Evolutionary conservation across 2,888 invertebrate species (phyloP).

Genomic region (Caenorhabditis angaria): DNA sequence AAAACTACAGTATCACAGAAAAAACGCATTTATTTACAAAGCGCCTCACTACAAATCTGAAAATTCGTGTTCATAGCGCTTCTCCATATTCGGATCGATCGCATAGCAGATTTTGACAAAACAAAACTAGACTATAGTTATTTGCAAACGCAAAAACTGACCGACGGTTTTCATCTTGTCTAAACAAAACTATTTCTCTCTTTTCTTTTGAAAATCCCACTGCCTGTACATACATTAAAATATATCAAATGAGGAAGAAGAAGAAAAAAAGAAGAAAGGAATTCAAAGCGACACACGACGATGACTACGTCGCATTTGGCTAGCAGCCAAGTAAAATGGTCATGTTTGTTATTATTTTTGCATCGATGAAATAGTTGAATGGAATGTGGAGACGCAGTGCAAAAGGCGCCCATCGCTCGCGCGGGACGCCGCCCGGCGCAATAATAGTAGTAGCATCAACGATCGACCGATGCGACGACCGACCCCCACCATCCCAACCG

Average conservation of each 20-base stretch:
- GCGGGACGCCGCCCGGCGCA: neutral
- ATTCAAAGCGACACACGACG: neutral
- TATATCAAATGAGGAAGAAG: neutral
- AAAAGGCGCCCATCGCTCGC: neutral
- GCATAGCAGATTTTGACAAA: neutral
- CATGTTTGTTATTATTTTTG: neutral
- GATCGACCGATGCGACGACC: neutral
- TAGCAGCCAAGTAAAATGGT: constrained; percentile 1
- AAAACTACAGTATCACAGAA: too few relatives aligned
- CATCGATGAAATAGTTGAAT: neutral
- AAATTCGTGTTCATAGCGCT: too few relatives aligned
- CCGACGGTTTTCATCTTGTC: neutral
- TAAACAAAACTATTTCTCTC: neutral
- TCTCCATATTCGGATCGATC: too few relatives aligned
- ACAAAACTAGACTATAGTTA: neutral
- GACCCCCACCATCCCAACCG: neutral
- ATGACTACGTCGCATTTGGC: neutral
- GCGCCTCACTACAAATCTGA: too few relatives aligned
- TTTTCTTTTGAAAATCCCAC: neutral
- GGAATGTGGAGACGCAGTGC: neutral
- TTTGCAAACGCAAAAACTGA: neutral
- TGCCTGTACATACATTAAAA: neutral
- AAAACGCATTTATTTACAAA: too few relatives aligned
- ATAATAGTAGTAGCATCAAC: neutral
- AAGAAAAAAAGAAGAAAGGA: constrained; percentile 4